Percentiles rank a stretch among this genome's conserved stretches.
Conservation (phyloP, 2,113 vertebrate genomes). For the Phrynosoma platyrhinos region DNA sequence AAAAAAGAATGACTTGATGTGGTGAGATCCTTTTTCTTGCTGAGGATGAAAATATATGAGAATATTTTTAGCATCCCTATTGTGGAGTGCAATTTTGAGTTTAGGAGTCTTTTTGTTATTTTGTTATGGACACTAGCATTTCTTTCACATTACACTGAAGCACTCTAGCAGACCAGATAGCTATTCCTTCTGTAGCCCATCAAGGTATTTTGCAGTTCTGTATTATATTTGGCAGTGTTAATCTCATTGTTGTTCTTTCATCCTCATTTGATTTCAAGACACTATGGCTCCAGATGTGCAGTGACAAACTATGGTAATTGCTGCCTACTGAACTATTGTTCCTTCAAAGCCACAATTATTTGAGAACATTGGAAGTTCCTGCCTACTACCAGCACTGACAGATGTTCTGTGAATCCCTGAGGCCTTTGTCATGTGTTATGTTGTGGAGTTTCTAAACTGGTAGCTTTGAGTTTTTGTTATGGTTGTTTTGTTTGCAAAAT, state of each 20-base stretch:
- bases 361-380: slow-evolving; percentile 47
- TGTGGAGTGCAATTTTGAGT: not conserved
- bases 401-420: slow-evolving; percentile 38
- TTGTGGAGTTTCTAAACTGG: not conserved
- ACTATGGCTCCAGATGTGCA: slow-evolving; percentile 35
- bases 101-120: not conserved
- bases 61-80: too few relatives aligned
- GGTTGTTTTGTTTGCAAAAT: not conserved
- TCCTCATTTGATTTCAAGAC: slow-evolving; percentile 40
- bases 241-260: slow-evolving; percentile 33
- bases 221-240: not conserved
- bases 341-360: slow-evolving; percentile 58
- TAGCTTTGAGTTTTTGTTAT: not conserved
- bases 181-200: not conserved
- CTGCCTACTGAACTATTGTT: slow-evolving; percentile 34
- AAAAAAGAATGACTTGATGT: too few relatives aligned
- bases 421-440: not conserved
- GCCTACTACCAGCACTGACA: slow-evolving; percentile 47
- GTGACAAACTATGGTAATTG: slow-evolving; percentile 43
- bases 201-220: not conserved
- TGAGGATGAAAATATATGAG: too few relatives aligned
- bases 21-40: too few relatives aligned
- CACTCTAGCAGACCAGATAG: not conserved
- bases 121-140: too few relatives aligned
- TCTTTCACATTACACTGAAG: not conserved